A percentile compares a stretch with the other conserved stretches of the same genome.
Evolutionary conservation across 2,888 invertebrate genomes (phyloP).

Genomic region (Lycaena phlaeas): DNA sequence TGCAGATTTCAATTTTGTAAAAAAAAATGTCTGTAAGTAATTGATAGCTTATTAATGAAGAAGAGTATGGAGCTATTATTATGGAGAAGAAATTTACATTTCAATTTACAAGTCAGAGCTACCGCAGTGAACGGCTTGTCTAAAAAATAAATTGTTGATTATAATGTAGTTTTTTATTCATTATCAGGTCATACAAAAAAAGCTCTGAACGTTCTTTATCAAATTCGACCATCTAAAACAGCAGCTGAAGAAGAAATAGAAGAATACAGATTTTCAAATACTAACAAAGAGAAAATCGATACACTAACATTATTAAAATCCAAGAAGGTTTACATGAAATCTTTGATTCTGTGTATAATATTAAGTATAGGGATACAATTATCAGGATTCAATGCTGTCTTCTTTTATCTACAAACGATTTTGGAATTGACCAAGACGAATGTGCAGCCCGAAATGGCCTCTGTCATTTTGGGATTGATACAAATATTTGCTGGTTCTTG

Average conservation of each 20-base stretch:
- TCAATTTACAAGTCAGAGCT: too few relatives aligned
- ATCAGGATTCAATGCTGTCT: conserved; percentile 33
- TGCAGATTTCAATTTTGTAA: too few relatives aligned
- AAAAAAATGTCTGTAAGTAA: too few relatives aligned
- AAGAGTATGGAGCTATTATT: too few relatives aligned
- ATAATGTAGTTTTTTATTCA: background rate
- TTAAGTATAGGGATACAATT: conserved; percentile 25
- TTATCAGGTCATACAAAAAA: conserved; percentile 5
- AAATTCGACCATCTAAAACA: background rate
- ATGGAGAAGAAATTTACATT: too few relatives aligned
- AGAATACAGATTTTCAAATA: conserved; percentile 24
- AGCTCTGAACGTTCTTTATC: background rate
- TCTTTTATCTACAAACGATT: conserved; percentile 38
- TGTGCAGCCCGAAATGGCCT: conserved; percentile 31
- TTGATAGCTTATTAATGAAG: too few relatives aligned
- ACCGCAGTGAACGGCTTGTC: too few relatives aligned
- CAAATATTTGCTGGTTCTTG: conserved; percentile 35
- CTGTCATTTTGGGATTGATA: conserved; percentile 36
- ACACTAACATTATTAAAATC: too few relatives aligned
- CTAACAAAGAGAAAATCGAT: too few relatives aligned
- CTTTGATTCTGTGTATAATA: conserved; percentile 20
- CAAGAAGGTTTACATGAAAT: conserved; percentile 25
- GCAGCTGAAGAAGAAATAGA: conserved; percentile 35
- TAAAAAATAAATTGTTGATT: too few relatives aligned
- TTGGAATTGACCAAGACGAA: conserved; percentile 34